Conservation (phyloP, 2,888 invertebrate species). For the Dasysyrphus tricinctus region DNA sequence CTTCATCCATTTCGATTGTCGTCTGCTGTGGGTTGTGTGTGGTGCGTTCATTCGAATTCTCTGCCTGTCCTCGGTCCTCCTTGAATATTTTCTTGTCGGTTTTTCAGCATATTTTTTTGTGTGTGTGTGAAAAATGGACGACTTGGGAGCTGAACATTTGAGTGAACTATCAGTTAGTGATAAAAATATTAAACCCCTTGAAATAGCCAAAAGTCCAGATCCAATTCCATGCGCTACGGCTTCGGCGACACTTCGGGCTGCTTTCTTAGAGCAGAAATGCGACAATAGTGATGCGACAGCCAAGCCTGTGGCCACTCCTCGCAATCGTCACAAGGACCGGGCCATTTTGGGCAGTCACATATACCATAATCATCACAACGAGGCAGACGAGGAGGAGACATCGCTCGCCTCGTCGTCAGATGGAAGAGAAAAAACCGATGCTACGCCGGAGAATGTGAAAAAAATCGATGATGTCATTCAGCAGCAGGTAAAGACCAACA, state of each 20-base stretch:
- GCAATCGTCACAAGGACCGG: slow-evolving; percentile 58
- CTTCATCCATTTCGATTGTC: slow-evolving; percentile 16
- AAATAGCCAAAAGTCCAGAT: slow-evolving; percentile 31
- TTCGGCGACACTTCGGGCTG: slow-evolving; percentile 28
- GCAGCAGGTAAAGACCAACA: slow-evolving; percentile 18
- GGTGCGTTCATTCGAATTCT: slow-evolving; percentile 58
- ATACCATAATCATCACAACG: slow-evolving; percentile 46
- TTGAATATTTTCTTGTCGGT: slow-evolving; percentile 14
- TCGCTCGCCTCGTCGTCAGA: slow-evolving; percentile 78
- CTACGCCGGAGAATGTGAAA: slow-evolving; percentile 83
- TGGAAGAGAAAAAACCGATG: slow-evolving; percentile 82
- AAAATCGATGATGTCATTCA: slow-evolving; percentile 83
- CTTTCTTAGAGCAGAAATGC: slow-evolving; percentile 36
- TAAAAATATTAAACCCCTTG: slow-evolving; percentile 60
- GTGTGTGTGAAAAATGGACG: slow-evolving; percentile 72
- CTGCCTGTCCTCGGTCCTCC: slow-evolving; percentile 52
- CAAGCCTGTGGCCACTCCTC: slow-evolving; percentile 56
- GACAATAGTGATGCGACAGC: slow-evolving; percentile 25
- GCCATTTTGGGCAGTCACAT: slow-evolving; percentile 48
- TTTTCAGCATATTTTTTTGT: slow-evolving; percentile 16
- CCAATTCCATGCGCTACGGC: slow-evolving; percentile 26
- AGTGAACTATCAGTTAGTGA: slow-evolving; percentile 74
- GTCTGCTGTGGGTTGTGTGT: slow-evolving; percentile 31
- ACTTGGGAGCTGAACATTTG: slow-evolving; percentile 76
- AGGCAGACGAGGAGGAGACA: slow-evolving; percentile 72